Conservation (phyloP, 2,888 invertebrate species). For the Lypha dubia region DNA sequence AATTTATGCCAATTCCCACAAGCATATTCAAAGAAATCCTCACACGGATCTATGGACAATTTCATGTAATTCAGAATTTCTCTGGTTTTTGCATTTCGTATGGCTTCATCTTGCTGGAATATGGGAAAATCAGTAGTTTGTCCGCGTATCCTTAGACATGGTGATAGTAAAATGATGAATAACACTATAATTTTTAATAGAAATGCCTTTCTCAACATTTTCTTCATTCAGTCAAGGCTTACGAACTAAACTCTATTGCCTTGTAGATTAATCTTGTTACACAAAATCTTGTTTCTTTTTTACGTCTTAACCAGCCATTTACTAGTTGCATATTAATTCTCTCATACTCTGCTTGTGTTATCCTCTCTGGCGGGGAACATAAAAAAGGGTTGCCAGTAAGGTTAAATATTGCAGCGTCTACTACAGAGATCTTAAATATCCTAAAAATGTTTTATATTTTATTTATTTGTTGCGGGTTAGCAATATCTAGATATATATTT, state of each 20-base stretch:
- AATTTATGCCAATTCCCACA: slow-evolving; percentile 79
- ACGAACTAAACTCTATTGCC: slow-evolving; percentile 47
- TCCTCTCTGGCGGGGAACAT: not conserved
- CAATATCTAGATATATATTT: no score
- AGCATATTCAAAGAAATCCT: slow-evolving; percentile 81
- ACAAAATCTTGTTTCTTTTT: slow-evolving; percentile 47
- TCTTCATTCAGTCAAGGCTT: slow-evolving; percentile 47
- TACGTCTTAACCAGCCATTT: not conserved
- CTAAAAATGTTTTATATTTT: no score
- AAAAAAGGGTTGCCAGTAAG: slow-evolving; percentile 41
- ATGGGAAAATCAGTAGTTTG: slow-evolving; percentile 68
- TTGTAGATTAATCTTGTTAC: slow-evolving; percentile 48
- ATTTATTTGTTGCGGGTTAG: no score
- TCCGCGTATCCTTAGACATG: not conserved
- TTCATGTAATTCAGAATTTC: slow-evolving; percentile 78
- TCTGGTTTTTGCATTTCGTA: slow-evolving; percentile 75
- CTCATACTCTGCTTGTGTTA: not conserved
- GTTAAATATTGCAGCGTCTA: no score
- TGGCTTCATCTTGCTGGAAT: slow-evolving; percentile 75
- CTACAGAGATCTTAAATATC: no score
- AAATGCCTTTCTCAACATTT: slow-evolving; percentile 41
- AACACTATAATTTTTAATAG: slow-evolving; percentile 12
- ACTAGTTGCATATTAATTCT: not conserved
- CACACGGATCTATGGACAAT: slow-evolving; percentile 77
- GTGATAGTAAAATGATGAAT: slow-evolving; percentile 20